Percentiles rank a stretch among this genome's conserved stretches.
These are phyloP conservation scores for Calidris pygmaea DNA, from an alignment of 2,113 vertebrate species.

Conservation along the genomic window DNA sequence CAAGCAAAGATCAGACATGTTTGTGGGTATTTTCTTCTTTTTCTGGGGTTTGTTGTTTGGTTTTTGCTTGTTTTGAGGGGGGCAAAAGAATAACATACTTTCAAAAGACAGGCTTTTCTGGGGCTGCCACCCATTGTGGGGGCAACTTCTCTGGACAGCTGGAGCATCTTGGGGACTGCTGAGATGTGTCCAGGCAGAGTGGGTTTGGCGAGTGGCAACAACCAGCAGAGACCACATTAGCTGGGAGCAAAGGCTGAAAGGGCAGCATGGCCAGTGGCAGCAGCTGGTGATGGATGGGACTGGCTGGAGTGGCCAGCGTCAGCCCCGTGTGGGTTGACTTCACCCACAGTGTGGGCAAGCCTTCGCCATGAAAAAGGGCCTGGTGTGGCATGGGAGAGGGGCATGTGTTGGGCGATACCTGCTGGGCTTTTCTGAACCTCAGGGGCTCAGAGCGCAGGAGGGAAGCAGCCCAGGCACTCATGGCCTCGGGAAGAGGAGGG, in stretches of 20 bases:
- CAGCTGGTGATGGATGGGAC: neutral
- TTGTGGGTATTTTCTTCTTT: neutral
- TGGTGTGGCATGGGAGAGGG: neutral
- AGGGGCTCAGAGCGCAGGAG: neutral
- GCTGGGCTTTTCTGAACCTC: neutral
- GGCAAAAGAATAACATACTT: neutral
- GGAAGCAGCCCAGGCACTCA: neutral
- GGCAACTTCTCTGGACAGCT: neutral
- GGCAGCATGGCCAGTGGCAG: rapidly evolving
- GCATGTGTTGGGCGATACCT: neutral
- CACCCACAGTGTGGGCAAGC: too few species aligned
- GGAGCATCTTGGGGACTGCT: neutral
- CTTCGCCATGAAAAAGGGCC: neutral
- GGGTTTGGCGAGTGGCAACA: neutral
- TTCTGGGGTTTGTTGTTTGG: neutral
- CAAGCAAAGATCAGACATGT: neutral
- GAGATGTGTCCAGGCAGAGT: neutral
- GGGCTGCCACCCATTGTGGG: neutral
- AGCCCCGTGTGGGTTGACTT: rapidly evolving
- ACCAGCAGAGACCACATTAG: neutral
- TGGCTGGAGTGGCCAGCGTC: neutral
- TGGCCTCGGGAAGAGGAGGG: neutral
- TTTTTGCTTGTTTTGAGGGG: neutral
- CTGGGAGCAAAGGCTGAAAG: neutral
- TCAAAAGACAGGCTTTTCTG: neutral